These are phyloP conservation scores for Calephelis nemesis DNA, from an alignment of 1,140 invertebrate genomes.

Conservation along the genomic window DNA sequence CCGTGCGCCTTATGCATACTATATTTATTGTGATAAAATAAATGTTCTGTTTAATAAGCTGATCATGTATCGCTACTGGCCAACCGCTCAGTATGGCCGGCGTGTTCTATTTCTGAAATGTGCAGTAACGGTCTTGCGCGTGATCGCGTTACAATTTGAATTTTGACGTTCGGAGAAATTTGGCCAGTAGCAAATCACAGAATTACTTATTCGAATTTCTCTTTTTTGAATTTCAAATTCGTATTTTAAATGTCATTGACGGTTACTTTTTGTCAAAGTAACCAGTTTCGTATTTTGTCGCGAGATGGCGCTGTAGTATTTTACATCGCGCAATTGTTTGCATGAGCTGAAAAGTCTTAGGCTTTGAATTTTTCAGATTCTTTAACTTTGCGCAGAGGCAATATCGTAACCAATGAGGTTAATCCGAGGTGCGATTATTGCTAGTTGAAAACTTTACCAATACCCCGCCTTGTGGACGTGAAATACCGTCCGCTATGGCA, in stretches of 20 bases:
- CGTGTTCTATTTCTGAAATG: constrained; percentile 76
- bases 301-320: constrained; percentile 43
- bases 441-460: constrained; percentile 94
- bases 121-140: constrained; percentile 71
- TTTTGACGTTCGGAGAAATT: constrained; percentile 75
- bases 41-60: constrained; percentile 71
- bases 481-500: too few relatives aligned
- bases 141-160: constrained; percentile 70
- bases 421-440: constrained; percentile 93
- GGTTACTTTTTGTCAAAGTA: not conserved
- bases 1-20: constrained; percentile 59
- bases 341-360: constrained; percentile 11
- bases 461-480: constrained; percentile 21
- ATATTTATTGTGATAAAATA: constrained; percentile 69
- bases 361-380: not conserved
- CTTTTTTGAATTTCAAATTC: constrained; percentile 64
- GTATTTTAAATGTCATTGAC: constrained; percentile 23
- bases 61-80: constrained; percentile 63
- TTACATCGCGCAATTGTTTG: constrained; percentile 41
- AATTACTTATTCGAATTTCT: constrained; percentile 58
- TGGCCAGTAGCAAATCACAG: constrained; percentile 46
- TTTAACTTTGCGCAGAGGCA: constrained; percentile 87
- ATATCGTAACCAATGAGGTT: constrained; percentile 93
- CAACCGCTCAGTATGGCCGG: constrained; percentile 70
- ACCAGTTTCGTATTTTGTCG: not conserved